These are phyloP conservation scores for Rotaria socialis DNA, from an alignment of 2,888 invertebrate species.

Conservation along the genomic window DNA sequence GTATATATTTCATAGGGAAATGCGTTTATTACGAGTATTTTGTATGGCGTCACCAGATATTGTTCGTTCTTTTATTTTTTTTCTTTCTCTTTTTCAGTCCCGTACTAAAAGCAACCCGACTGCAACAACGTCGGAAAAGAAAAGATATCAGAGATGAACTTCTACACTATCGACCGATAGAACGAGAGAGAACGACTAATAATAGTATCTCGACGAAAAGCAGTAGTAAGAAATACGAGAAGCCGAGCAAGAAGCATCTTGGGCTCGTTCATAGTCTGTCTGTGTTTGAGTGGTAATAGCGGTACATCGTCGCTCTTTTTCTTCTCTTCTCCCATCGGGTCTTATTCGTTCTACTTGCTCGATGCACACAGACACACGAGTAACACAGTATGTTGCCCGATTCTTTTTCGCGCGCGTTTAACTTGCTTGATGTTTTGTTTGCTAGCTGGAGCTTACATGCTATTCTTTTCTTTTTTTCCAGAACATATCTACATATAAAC, in stretches of 20 bases:
- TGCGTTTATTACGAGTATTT: background rate
- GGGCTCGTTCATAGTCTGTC: background rate
- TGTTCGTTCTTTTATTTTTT: background rate
- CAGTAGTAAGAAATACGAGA: background rate
- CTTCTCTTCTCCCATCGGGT: background rate
- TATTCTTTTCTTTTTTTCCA: background rate
- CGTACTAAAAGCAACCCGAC: background rate
- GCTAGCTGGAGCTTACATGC: background rate
- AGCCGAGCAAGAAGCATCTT: background rate
- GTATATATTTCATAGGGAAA: background rate
- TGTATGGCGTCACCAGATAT: background rate
- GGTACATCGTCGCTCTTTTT: background rate
- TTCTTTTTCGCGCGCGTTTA: background rate
- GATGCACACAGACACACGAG: background rate
- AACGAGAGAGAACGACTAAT: background rate
- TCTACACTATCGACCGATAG: background rate
- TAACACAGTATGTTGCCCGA: background rate
- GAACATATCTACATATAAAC: background rate
- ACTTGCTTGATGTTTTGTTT: background rate
- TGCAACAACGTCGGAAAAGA: background rate
- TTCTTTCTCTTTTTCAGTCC: background rate
- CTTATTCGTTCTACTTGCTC: background rate
- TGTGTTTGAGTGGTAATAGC: background rate
- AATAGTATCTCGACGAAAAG: slow-evolving; percentile 1
- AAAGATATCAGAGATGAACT: background rate